These are phyloP conservation scores for Chloebia gouldiae DNA, from an alignment of 2,113 vertebrate genomes.

Conservation along the genomic window DNA sequence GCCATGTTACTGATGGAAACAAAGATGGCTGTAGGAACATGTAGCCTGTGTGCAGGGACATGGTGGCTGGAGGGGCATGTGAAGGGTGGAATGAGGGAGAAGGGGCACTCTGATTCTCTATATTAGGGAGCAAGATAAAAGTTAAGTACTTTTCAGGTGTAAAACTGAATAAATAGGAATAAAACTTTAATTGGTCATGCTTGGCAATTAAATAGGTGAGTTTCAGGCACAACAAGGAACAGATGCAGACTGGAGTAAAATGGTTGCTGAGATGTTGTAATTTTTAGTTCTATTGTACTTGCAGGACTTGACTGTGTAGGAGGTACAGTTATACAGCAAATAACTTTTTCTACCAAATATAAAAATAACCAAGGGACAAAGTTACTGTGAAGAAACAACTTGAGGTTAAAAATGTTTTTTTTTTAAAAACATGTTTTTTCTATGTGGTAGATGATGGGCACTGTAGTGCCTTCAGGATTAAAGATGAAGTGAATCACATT, in stretches of 20 bases:
- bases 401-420: neutral
- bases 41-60: fast-evolving
- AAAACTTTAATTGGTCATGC: neutral
- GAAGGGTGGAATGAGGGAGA: fast-evolving
- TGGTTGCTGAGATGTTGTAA: neutral
- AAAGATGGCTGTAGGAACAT: neutral
- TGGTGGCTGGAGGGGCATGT: neutral
- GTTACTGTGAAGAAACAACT: neutral
- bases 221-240: neutral
- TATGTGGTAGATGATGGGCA: neutral
- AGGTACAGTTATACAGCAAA: neutral
- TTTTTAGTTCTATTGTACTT: neutral
- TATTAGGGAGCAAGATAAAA: neutral
- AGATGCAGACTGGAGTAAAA: neutral
- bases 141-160: neutral
- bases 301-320: neutral
- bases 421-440: neutral
- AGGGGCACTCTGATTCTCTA: neutral
- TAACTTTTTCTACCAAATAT: neutral
- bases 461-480: neutral
- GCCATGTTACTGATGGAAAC: neutral
- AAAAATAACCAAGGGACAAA: neutral
- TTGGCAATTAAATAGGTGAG: neutral
- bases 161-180: neutral
- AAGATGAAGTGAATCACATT: neutral